Evolutionary conservation across 2,113 vertebrate genomes (phyloP), one percentile per base, ranked within the genome.

Genomic region (Ciconia stormi): DNA sequence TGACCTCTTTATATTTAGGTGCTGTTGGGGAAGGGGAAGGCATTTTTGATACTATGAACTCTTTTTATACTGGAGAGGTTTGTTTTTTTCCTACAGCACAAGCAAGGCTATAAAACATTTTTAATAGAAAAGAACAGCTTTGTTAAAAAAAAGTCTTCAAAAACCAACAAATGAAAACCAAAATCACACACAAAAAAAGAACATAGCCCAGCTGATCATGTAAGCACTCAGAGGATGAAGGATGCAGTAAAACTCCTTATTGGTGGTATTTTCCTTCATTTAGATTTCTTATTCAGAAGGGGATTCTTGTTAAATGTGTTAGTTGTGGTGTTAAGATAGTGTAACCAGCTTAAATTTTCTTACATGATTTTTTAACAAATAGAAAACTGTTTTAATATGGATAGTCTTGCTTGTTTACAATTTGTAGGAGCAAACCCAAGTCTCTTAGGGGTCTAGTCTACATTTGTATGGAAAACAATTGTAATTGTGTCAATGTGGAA

Each of bases 341-440:
- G 61, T 98, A 98, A 98, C 93, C 95, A 94, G 92, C 92, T 97
- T 97, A 95, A 94, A 95, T 96, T 98, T 91, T 96, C 86, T 81
- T 95, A 95, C 29, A 20, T 97, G 46, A 87, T 86, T 97, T 98
- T 97, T 93, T 98, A 97, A 98, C 87, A 94, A 97, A 96, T 97
- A 98, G 96, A 84, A 97, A 18, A 29, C 69, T 96, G 72, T 97
- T 96, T 97, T 95, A 79, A 84, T 96, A 96, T 89, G 82, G 29
- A 71, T 83, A 73, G 89, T n/a, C 63, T 94, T 95, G 92, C 53
- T 87, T 96, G 62, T 81, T 92, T 88, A 92, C 29, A 91, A 38
- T 79, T 95, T 96, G 7, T 95, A 89, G 78, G 42, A 88, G 65
- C 2, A 58, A 72, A 82, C 58, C 13, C 6, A 87, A 38, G n/a